Evolutionary conservation across 53 echinoderm and acorn worm species (phyloP).

Genomic region (Arbacia lixula): DNA sequence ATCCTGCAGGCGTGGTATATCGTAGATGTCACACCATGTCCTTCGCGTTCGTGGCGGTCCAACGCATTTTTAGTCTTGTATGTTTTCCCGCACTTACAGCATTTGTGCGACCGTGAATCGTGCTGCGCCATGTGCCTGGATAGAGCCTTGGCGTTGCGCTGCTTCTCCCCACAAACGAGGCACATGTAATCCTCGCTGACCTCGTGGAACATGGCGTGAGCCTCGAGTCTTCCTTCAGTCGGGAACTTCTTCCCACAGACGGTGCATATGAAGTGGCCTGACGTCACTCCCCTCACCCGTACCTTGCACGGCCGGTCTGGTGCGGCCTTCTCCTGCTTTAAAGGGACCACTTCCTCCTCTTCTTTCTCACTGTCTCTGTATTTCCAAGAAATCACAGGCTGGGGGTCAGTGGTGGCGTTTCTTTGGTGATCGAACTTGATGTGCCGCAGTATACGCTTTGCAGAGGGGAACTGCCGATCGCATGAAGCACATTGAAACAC

Average conservation of each 20-base stretch:
- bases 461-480: background rate
- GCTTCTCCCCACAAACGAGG: slow-evolving; percentile 25
- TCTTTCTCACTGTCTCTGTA: background rate
- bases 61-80: slow-evolving; percentile 2
- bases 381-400: slow-evolving; percentile 7
- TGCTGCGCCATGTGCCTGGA: slow-evolving; percentile 19
- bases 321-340: background rate
- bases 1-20: background rate
- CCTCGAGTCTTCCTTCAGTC: background rate
- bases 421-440: slow-evolving; percentile 31
- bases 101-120: slow-evolving; percentile 3
- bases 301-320: background rate
- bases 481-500: slow-evolving; percentile 15
- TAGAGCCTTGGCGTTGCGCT: background rate
- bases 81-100: background rate
- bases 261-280: slow-evolving; percentile 3
- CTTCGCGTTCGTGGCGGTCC: background rate
- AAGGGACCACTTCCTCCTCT: background rate
- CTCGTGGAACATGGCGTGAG: slow-evolving; percentile 24
- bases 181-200: slow-evolving; percentile 2
- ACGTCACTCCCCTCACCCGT: background rate
- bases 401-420: background rate
- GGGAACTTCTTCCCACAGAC: slow-evolving; percentile 22
- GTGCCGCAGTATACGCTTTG: slow-evolving; percentile 31
- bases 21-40: background rate